phyloP scores from a whole-genome alignment of 2,113 vertebrate species.

The Anolis sagrei region DNA sequence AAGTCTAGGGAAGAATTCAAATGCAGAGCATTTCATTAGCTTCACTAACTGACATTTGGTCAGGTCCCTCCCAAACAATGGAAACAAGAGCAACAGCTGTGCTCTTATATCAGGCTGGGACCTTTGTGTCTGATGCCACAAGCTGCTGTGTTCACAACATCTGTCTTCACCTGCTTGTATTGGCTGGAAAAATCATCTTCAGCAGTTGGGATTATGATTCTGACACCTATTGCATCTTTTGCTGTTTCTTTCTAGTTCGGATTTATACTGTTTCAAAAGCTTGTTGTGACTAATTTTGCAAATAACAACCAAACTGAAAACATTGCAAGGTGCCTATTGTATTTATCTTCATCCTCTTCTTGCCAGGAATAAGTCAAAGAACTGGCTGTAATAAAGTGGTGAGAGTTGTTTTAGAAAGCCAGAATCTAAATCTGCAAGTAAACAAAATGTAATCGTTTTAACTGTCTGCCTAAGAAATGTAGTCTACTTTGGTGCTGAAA shows the following conservation, averaged over 20 bases:
- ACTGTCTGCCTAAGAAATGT: neutral
- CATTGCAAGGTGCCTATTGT: neutral
- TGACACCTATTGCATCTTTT: neutral
- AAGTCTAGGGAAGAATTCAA: slow-evolving; percentile 12
- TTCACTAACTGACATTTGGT: neutral
- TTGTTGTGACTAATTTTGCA: neutral
- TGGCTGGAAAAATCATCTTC: slow-evolving; percentile 20
- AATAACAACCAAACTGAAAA: neutral
- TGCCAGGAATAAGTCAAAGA: slow-evolving; percentile 7
- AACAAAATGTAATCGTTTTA: neutral
- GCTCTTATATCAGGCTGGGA: slow-evolving; percentile 9
- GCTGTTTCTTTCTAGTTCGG: neutral
- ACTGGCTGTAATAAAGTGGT: neutral
- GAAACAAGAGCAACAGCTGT: slow-evolving; percentile 2
- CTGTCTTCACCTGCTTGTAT: slow-evolving; percentile 18
- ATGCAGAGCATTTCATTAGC: neutral
- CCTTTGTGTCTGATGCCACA: slow-evolving; percentile 20
- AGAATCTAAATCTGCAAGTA: neutral
- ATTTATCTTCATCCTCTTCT: neutral
- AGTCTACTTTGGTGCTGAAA: neutral
- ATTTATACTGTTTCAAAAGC: slow-evolving; percentile 14
- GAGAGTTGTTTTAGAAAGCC: neutral
- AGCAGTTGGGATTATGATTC: slow-evolving; percentile 18
- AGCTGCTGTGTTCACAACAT: slow-evolving; percentile 8
- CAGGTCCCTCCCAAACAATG: slow-evolving; percentile 8